Base-by-base conservation (phyloP, 2,113 vertebrate species). In the Carassius carassius region DNA sequence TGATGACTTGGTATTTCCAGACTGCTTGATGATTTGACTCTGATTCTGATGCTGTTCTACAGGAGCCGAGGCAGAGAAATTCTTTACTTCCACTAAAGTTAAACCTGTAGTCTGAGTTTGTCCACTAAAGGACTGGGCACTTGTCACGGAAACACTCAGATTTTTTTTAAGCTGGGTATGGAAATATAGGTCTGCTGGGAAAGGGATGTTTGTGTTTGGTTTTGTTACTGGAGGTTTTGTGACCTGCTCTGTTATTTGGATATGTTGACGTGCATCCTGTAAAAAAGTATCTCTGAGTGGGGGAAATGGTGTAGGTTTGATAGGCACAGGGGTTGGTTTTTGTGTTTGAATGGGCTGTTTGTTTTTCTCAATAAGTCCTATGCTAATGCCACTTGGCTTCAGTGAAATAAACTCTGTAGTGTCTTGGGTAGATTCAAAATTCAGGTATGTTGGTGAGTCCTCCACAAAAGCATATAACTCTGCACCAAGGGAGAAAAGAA, bases 21-120 rank as follows among this genome's bases (percentile, higher is more conserved):
- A 54, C 23, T 89, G 54, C 5, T 82, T 65, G 32, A 49, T 79
- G 67, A 81, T 44, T 44, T 85, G 83, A 70, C 86, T 94, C 1
- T 29, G 51, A 44, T 92, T 91, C 32, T 72, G 81, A 47, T 87
- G 79, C 19, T 84, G 6, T 11, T 67, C 78, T 10, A 85, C 60
- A 58, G 74, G 37, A 41, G 86, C 25, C 1, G 87, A 87, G 32
- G 67, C 69, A 47, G 87, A 88, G 29, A 88, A 23, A 32, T 79
- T 63, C 29, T 69, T 84, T 41, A 83, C 23, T 49, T 78, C 37
- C 80, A 77, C 19, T 12, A 35, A 21, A 84, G 35, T 56, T 56
- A 79, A 70, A 37, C 23, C 84, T 82, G 51, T 14, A 1, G 56
- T 82, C 81, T 21, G 62, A 2, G 3, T 25, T 60, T 67, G 74